A percentile compares a stretch with the other conserved stretches of the same genome.
Evolutionary conservation across 1,140 invertebrate species (phyloP).

Genomic region (Brachionus manjavacas): DNA sequence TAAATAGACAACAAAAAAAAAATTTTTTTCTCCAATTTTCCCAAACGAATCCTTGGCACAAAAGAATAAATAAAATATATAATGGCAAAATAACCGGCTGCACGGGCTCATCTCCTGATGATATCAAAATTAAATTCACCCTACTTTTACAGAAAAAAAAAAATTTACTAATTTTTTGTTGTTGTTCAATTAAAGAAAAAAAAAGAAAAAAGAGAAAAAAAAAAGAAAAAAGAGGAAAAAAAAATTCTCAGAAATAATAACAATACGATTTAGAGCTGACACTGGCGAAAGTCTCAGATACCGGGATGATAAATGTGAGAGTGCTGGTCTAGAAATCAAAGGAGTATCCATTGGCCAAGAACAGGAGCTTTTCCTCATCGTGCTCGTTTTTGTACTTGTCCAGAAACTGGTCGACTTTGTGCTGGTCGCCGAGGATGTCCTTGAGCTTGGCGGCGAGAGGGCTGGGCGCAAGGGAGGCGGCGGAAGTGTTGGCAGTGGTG

Average conservation of each 20-base stretch:
- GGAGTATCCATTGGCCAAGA: slow-evolving; percentile 13
- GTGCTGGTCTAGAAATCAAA: background rate
- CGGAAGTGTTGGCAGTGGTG: background rate
- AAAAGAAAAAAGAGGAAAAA: no score
- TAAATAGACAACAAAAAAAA: background rate
- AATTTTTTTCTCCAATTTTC: background rate
- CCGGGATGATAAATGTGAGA: background rate
- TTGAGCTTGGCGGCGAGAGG: background rate
- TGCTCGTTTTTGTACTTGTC: slow-evolving; percentile 7
- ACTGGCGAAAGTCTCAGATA: background rate
- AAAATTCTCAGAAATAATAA: background rate
- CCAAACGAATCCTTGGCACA: background rate
- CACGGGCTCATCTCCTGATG: no score
- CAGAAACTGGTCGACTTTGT: background rate
- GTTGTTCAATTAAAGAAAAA: no score
- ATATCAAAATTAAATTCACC: no score
- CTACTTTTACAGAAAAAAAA: no score
- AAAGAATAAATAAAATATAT: background rate
- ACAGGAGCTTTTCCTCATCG: slow-evolving; percentile 9
- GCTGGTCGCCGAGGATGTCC: background rate
- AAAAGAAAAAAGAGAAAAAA: no score
- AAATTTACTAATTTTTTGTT: no score
- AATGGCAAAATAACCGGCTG: background rate
- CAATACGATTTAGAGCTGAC: background rate
- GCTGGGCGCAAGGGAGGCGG: background rate